Evolutionary conservation across 2,797 vertebrate species (phyloP).

Genomic region (Mormyrops boulengeri): DNA sequence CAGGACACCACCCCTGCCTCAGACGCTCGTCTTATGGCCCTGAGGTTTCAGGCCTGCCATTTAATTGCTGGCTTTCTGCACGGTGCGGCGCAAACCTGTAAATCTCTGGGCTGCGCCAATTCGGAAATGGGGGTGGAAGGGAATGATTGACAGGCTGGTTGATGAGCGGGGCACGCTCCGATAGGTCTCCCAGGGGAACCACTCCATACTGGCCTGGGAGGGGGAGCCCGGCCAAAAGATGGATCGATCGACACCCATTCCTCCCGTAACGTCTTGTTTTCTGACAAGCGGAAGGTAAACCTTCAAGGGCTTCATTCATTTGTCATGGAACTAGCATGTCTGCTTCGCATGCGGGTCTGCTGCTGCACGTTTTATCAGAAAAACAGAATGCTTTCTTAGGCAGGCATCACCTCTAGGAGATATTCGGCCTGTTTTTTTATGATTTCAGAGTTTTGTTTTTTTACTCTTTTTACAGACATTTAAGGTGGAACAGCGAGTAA

Average conservation of each 20-base stretch:
- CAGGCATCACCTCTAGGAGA: background rate
- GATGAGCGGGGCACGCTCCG: background rate
- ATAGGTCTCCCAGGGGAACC: background rate
- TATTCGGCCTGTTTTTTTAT: background rate
- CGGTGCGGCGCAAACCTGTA: background rate
- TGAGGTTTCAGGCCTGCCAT: background rate
- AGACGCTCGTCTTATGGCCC: background rate
- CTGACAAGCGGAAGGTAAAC: background rate
- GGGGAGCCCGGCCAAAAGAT: background rate
- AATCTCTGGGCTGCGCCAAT: conserved; percentile 12
- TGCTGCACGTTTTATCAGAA: background rate
- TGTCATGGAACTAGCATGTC: background rate
- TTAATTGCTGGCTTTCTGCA: background rate
- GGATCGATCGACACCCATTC: conserved; percentile 3
- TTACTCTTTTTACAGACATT: background rate
- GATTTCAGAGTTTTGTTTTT: background rate
- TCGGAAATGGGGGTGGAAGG: background rate
- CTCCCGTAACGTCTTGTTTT: background rate
- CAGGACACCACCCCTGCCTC: background rate
- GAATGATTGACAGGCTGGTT: background rate
- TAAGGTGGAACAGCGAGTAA: background rate
- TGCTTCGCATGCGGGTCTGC: background rate
- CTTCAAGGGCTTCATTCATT: conserved; percentile 3
- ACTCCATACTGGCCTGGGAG: background rate
- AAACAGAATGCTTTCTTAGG: background rate